These are phyloP conservation scores for Mystacides longicornis DNA, from an alignment of 2,888 invertebrate species.

Conservation along the genomic window DNA sequence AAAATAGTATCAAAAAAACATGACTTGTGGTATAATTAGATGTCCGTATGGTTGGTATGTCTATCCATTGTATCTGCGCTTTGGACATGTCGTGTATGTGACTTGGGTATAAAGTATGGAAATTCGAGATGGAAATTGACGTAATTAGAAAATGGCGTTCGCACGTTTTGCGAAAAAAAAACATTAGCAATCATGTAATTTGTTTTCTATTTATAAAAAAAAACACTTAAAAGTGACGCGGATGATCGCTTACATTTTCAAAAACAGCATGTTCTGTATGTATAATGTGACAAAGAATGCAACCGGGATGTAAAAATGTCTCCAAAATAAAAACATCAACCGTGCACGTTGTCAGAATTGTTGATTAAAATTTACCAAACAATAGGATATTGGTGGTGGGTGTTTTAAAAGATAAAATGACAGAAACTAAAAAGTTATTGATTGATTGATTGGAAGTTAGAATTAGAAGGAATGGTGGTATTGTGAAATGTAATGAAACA, in stretches of 20 bases:
- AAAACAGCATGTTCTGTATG: neutral
- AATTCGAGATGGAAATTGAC: constrained; percentile 32
- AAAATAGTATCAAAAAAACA: constrained; percentile 19
- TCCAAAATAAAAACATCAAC: neutral
- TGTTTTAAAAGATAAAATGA: neutral
- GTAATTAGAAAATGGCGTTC: constrained; percentile 50
- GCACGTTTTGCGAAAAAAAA: constrained; percentile 36
- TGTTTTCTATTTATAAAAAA: constrained; percentile 12
- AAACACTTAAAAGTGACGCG: neutral
- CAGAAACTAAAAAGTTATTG: too few species aligned
- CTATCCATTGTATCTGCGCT: neutral
- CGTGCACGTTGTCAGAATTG: neutral
- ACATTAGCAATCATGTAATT: constrained; percentile 20
- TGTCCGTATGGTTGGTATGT: neutral
- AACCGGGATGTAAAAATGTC: neutral
- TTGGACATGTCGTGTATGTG: too few species aligned
- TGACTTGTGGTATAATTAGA: constrained; percentile 7
- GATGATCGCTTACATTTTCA: neutral
- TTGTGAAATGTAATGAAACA: constrained; percentile 4
- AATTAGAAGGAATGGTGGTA: neutral
- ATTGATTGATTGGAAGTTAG: too few species aligned
- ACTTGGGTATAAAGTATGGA: constrained; percentile 5
- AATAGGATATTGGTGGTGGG: neutral
- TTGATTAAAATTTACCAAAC: neutral
- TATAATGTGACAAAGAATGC: neutral